Conservation (phyloP, 2,797 vertebrate species). For the Acanthiza pusilla region DNA sequence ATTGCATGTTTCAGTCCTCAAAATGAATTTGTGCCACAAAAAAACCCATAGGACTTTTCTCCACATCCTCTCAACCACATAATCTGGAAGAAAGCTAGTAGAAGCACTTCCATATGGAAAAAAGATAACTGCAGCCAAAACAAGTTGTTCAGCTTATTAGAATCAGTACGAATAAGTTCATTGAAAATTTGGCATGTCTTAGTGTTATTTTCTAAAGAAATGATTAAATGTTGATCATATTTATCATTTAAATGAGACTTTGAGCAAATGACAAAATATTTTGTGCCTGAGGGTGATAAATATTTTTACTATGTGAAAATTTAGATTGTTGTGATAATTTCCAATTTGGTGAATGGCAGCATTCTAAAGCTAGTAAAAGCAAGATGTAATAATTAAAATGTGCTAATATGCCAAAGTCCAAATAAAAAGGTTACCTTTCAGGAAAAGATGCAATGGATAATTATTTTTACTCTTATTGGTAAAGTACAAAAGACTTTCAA, state of each 20-base stretch:
- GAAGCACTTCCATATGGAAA: slow-evolving; percentile 79
- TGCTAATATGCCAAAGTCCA: background rate
- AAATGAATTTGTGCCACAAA: slow-evolving; percentile 59
- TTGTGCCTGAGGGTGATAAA: slow-evolving; percentile 46
- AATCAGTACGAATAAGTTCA: slow-evolving; percentile 71
- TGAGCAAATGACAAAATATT: slow-evolving; percentile 71
- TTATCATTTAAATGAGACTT: slow-evolving; percentile 60
- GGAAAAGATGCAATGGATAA: background rate
- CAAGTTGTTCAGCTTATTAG: slow-evolving; percentile 79
- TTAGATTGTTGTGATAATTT: slow-evolving; percentile 49
- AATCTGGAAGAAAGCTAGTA: slow-evolving; percentile 71
- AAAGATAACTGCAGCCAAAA: slow-evolving; percentile 77
- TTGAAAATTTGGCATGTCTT: slow-evolving; percentile 70
- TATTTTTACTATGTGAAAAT: slow-evolving; percentile 50
- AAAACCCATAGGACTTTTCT: slow-evolving; percentile 56
- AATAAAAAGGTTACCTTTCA: background rate
- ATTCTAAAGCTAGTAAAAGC: background rate
- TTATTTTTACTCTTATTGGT: background rate
- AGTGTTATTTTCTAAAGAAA: slow-evolving; percentile 57
- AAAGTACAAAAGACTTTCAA: background rate
- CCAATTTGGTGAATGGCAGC: slow-evolving; percentile 37
- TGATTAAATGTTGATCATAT: slow-evolving; percentile 62
- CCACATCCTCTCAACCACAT: slow-evolving; percentile 69
- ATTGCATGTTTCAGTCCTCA: slow-evolving; percentile 38
- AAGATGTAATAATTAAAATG: background rate